Conservation (phyloP, 2,888 invertebrate species). For the Drosophila cognata region DNA sequence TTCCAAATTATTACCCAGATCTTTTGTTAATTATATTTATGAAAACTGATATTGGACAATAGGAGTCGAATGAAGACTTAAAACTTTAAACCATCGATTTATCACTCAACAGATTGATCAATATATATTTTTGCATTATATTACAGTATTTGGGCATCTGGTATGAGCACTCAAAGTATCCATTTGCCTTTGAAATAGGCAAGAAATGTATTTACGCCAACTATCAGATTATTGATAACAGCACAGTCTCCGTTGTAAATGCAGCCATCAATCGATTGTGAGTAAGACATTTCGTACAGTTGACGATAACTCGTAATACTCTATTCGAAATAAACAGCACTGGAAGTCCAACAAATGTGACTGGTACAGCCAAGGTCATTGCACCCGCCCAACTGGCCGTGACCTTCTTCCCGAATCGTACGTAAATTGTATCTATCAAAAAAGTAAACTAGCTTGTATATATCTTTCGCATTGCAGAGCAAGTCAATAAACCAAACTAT, state of each 20-base stretch:
- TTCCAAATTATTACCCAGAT: neutral
- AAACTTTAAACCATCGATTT: neutral
- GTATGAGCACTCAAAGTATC: slow-evolving; percentile 92
- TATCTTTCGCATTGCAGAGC: slow-evolving; percentile 37
- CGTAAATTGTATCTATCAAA: slow-evolving; percentile 20
- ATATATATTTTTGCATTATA: neutral
- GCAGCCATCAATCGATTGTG: slow-evolving; percentile 80
- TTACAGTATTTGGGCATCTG: slow-evolving; percentile 90
- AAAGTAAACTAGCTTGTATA: neutral
- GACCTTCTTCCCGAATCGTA: slow-evolving; percentile 71
- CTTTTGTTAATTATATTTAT: neutral
- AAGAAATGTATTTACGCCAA: slow-evolving; percentile 91
- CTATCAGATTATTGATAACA: slow-evolving; percentile 86
- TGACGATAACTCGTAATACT: neutral
- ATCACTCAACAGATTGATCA: neutral
- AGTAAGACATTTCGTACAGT: slow-evolving; percentile 40
- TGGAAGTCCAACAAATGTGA: slow-evolving; percentile 66
- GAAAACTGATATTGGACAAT: neutral
- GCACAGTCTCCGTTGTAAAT: slow-evolving; percentile 86
- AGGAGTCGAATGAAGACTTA: neutral
- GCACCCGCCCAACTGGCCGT: slow-evolving; percentile 79
- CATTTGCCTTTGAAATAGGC: slow-evolving; percentile 90
- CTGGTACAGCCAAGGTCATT: slow-evolving; percentile 76
- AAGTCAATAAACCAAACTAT: slow-evolving; percentile 82
- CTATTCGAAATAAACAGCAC: slow-evolving; percentile 53